Evolutionary conservation across 2,113 vertebrate genomes (phyloP).

Genomic region (Aviceda subcristata): DNA sequence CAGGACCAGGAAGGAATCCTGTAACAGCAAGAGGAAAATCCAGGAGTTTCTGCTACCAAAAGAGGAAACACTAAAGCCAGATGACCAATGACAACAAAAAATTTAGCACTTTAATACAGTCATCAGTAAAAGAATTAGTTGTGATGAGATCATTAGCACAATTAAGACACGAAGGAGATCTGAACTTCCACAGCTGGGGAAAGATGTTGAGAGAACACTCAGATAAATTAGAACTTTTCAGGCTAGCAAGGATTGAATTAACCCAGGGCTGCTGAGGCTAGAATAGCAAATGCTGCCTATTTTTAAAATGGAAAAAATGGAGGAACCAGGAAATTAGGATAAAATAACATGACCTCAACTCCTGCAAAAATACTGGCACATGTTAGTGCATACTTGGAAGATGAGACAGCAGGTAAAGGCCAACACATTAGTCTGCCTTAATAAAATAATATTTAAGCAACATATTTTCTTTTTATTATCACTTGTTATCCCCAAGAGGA

Average conservation of each 20-base stretch:
- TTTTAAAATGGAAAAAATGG: background rate
- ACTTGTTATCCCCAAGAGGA: background rate
- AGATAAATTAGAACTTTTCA: background rate
- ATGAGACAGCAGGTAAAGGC: background rate
- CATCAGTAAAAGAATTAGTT: background rate
- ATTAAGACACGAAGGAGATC: background rate
- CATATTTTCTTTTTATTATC: background rate
- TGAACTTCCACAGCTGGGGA: background rate
- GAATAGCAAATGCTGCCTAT: background rate
- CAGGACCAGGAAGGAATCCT: background rate
- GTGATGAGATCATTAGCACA: fast-evolving
- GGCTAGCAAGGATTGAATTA: background rate
- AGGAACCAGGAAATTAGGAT: background rate
- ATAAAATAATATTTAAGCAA: background rate
- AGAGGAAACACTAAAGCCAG: background rate
- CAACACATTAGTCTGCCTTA: background rate
- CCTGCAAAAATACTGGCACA: background rate
- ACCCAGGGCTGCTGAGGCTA: background rate
- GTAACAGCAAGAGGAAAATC: background rate
- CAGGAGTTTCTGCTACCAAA: background rate
- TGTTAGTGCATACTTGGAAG: background rate
- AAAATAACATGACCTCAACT: background rate
- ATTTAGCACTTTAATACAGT: too few species aligned
- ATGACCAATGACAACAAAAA: background rate
- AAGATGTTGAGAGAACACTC: background rate